Conservation (phyloP, 2,888 invertebrate genomes). For the Stenodema calcarata region DNA sequence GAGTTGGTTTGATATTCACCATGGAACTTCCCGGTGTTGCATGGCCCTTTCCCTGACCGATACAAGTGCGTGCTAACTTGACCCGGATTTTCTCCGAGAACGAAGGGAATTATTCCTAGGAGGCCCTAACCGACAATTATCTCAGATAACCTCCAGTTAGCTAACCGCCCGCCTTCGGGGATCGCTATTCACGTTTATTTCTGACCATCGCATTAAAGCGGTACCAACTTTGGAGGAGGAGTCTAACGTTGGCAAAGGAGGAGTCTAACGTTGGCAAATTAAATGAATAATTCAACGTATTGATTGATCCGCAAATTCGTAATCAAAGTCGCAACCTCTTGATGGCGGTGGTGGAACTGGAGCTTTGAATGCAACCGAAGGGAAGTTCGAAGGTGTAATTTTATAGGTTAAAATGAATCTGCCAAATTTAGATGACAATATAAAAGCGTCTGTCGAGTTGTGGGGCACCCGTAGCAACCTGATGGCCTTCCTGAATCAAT, state of each 20-base stretch:
- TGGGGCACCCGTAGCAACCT: too few relatives aligned
- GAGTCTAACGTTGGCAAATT: neutral
- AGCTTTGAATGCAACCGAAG: too few relatives aligned
- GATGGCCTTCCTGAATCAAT: too few relatives aligned
- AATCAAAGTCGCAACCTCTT: too few relatives aligned
- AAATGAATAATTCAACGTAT: constrained; percentile 36
- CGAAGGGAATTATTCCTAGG: neutral
- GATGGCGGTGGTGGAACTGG: too few relatives aligned
- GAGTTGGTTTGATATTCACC: neutral
- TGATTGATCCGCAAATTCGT: constrained; percentile 14
- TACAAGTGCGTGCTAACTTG: constrained; percentile 23
- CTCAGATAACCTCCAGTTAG: constrained; percentile 6
- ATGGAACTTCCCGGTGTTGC: neutral
- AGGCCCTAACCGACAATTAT: constrained; percentile 15
- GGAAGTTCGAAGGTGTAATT: too few relatives aligned
- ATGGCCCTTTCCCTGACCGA: neutral
- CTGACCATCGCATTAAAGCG: neutral
- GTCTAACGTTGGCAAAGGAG: neutral
- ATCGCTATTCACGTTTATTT: neutral
- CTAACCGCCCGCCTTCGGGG: neutral
- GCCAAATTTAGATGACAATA: too few relatives aligned
- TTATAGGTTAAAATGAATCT: too few relatives aligned
- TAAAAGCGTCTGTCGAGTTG: too few relatives aligned
- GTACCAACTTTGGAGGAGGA: neutral
- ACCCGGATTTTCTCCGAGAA: constrained; percentile 8